Base-by-base conservation (phyloP, 2,797 vertebrate genomes). In the Hylomyscus alleni region DNA sequence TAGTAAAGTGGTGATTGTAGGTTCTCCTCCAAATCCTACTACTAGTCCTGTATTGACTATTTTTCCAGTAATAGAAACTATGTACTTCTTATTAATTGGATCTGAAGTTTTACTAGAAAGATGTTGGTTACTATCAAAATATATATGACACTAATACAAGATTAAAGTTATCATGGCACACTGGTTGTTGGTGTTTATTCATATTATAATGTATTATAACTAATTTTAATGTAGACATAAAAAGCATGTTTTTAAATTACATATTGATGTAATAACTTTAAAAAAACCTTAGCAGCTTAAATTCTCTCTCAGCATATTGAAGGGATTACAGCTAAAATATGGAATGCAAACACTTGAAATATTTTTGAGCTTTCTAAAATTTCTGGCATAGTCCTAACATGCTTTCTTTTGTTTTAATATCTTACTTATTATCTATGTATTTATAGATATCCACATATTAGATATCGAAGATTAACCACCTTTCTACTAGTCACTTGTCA, bases 401-500 rank as follows among this genome's bases (percentile, higher is more conserved):
- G 17, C 10, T 47, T 47, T 19, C 11, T n/a, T 22, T 85, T 67
- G 5, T 85, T 34, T 24, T 52, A 85, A 69, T 52, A 0, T 52
- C 31, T 58, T 44, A 22, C 22, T 54, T 47, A 9, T 58, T 65
- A 29, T 50, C 29, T 40, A 20, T 72, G 76, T n/a, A 44, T 9
- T 10, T 87, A 47, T 34, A 34, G 24, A 4, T 87, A 4, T 67
- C 37, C 75, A 19, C 20, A 80, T 50, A 65, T 47, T 67, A 31
- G 44, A 50, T 34, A 11, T 20, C 20, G n/a, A 77, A 22, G 24
- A 80, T 81, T 69, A 44, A 4, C 20, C 52, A 29, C 0, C 17
- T 82, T 67, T 91, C 12, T 34, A 76, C n/a, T 76, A 93, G 29
- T 72, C 14, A 15, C 44, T 89, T 72, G 15, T 77, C 40, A 78